phyloP scores from a whole-genome alignment of 2,797 vertebrate genomes.

The Diceros bicornis region DNA sequence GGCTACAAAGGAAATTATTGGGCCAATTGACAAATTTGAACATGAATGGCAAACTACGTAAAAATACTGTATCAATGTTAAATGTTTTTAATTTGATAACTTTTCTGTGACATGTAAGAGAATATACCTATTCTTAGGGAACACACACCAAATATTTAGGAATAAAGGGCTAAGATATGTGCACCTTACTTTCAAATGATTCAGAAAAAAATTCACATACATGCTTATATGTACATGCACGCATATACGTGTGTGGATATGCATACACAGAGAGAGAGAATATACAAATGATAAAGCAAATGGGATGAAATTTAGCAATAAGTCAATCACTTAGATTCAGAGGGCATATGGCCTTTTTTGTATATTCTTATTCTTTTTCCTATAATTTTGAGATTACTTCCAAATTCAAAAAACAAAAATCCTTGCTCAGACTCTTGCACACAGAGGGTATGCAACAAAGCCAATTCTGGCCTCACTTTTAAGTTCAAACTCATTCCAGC shows the following conservation, averaged over 20 bases:
- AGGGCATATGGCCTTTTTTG: neutral
- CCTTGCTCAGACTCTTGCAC: neutral
- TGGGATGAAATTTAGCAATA: neutral
- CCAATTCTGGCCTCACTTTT: neutral
- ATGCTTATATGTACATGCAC: neutral
- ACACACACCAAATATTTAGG: neutral
- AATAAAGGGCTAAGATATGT: neutral
- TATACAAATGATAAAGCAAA: neutral
- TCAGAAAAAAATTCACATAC: neutral
- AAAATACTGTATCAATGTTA: neutral
- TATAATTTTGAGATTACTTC: neutral
- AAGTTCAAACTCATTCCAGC: neutral
- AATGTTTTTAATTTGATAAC: conserved; percentile 21
- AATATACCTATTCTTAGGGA: neutral
- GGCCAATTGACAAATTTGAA: neutral
- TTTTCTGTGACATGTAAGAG: neutral
- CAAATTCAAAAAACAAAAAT: neutral
- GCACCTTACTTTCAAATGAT: neutral
- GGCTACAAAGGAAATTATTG: neutral
- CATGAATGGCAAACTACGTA: neutral
- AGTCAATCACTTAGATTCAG: neutral
- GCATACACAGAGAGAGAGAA: neutral
- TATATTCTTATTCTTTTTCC: neutral
- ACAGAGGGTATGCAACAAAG: neutral
- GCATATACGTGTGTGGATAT: accelerated